Percentiles rank a stretch among this genome's conserved stretches.
phyloP scores from a whole-genome alignment of 23 tunicate species.

The Diplosoma virens region DNA sequence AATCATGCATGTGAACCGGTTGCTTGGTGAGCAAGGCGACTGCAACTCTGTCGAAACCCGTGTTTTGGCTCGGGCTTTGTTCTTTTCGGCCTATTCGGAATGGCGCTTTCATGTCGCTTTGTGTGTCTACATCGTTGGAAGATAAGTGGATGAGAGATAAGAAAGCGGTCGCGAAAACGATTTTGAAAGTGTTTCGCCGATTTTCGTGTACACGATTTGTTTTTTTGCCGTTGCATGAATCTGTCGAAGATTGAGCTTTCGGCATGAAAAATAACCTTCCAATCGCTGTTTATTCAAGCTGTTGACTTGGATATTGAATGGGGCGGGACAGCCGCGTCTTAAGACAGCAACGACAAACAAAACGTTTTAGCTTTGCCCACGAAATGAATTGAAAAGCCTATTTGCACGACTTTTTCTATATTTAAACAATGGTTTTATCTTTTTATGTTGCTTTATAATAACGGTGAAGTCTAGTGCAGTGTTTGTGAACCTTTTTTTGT shows the following conservation, averaged over 20 bases:
- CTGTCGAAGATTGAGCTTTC: no score
- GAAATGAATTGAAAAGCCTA: conserved; percentile 5
- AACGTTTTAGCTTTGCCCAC: not conserved
- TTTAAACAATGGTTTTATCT: conserved; percentile 19
- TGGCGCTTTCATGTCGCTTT: conserved; percentile 20
- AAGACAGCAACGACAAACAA: conserved; percentile 35
- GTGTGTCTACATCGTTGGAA: conserved; percentile 15
- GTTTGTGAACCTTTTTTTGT: no score
- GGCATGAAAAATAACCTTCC: conserved; percentile 32
- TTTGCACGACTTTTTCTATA: conserved; percentile 17
- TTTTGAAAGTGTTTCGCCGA: conserved; percentile 11
- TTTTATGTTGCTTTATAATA: not conserved
- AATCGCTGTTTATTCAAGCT: conserved; percentile 25
- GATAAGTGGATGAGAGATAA: conserved; percentile 36
- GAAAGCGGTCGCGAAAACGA: not conserved
- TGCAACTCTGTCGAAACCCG: not conserved
- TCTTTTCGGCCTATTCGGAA: not conserved
- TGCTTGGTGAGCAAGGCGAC: not conserved
- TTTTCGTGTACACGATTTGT: conserved; percentile 2
- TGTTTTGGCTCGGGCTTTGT: not conserved
- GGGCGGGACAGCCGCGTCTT: conserved; percentile 21
- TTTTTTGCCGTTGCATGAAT: not conserved
- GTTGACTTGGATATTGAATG: conserved; percentile 31
- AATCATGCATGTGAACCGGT: conserved; percentile 10
- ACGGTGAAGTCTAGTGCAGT: not conserved